Conservation (phyloP, 2,888 invertebrate genomes). For the Dolomedes plantarius region DNA sequence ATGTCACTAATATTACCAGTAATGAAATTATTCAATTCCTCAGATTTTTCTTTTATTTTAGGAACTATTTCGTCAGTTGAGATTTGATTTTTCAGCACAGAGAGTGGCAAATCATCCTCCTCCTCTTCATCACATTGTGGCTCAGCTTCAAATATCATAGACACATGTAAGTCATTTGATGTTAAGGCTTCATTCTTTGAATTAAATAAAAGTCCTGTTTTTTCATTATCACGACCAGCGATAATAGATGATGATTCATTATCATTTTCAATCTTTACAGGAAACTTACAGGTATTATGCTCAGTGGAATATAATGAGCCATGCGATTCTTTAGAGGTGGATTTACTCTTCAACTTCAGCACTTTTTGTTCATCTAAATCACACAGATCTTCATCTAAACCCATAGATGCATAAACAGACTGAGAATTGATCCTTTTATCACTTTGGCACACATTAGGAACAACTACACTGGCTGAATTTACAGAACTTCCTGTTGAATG, state of each 20-base stretch:
- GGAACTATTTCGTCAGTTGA: not conserved
- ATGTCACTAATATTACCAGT: not conserved
- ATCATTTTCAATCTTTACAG: too few species aligned
- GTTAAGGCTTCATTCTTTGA: not conserved
- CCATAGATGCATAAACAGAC: not conserved
- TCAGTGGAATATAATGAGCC: too few species aligned
- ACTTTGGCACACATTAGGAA: not conserved
- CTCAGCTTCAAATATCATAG: conserved; percentile 5
- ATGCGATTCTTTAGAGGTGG: too few species aligned
- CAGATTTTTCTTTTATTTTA: not conserved
- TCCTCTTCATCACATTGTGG: not conserved
- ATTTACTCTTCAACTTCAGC: too few species aligned
- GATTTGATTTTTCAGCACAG: not conserved
- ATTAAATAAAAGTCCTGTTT: too few species aligned
- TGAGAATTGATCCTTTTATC: not conserved
- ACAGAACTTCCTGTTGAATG: too few species aligned
- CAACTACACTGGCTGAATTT: too few species aligned
- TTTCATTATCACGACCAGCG: too few species aligned
- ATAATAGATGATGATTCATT: too few species aligned
- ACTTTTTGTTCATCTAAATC: not conserved
- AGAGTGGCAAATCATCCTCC: not conserved
- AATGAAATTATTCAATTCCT: not conserved
- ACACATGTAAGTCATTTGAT: not conserved
- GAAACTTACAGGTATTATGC: too few species aligned
- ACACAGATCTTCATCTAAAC: conserved; percentile 8